Percentiles rank a stretch among this genome's conserved stretches.
These are phyloP conservation scores for Pseudoatta argentina DNA, from an alignment of 1,140 invertebrate species.

Conservation along the genomic window DNA sequence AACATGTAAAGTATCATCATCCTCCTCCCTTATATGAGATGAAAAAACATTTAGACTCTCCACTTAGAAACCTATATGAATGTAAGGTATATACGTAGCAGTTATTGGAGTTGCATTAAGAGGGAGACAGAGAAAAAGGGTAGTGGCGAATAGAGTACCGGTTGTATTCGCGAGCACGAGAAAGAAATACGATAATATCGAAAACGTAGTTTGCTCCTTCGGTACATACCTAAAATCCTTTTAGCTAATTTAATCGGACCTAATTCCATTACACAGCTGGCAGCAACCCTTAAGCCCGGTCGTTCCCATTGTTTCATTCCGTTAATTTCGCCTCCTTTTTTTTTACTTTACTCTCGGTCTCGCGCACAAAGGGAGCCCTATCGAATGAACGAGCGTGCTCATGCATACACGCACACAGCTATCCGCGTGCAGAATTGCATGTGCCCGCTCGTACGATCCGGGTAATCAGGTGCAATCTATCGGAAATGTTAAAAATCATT, in stretches of 20 bases:
- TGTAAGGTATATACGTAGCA: slow-evolving; percentile 14
- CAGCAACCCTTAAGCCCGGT: slow-evolving; percentile 67
- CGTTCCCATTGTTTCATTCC: slow-evolving; percentile 68
- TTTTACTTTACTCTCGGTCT: slow-evolving; percentile 56
- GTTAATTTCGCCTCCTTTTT: slow-evolving; percentile 71
- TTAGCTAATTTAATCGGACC: slow-evolving; percentile 76
- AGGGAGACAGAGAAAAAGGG: background rate
- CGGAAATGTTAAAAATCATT: slow-evolving; percentile 76
- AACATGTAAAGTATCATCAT: background rate
- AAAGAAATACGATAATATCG: slow-evolving; percentile 68
- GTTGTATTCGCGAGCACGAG: slow-evolving; percentile 32
- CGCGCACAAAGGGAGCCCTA: slow-evolving; percentile 47
- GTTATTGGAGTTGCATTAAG: slow-evolving; percentile 10
- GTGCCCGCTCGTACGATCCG: slow-evolving; percentile 44
- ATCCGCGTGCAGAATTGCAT: slow-evolving; percentile 30
- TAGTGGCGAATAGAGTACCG: background rate
- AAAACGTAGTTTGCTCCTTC: slow-evolving; percentile 58
- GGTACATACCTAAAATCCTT: slow-evolving; percentile 69
- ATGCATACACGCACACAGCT: slow-evolving; percentile 25
- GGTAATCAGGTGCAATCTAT: slow-evolving; percentile 65
- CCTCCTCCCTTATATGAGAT: background rate
- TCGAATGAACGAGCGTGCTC: slow-evolving; percentile 56
- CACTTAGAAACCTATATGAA: background rate
- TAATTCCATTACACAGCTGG: slow-evolving; percentile 73
- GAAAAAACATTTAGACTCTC: background rate